A percentile compares a stretch with the other conserved stretches of the same genome.
phyloP scores from a whole-genome alignment of 2,113 vertebrate species.

The Apus apus region DNA sequence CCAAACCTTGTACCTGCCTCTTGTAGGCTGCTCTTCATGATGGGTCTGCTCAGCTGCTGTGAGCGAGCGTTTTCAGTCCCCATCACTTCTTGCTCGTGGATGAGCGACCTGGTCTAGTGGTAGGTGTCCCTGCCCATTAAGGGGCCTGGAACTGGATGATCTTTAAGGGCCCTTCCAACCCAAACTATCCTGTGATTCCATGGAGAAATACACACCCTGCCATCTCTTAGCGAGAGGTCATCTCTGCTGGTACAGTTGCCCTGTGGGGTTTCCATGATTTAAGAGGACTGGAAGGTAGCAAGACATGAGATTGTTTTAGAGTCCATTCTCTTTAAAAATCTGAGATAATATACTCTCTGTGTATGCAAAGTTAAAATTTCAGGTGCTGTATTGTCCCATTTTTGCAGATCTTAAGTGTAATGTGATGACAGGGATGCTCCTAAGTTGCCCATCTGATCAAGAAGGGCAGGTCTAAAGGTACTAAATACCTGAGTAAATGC shows the following conservation, averaged over 20 bases:
- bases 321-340: neutral
- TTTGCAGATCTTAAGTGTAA: neutral
- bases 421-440: neutral
- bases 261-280: accelerated
- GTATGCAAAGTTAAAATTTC: accelerated
- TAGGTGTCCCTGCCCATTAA: too few relatives aligned
- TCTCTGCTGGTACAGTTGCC: neutral
- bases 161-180: too few relatives aligned
- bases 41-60: neutral
- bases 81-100: neutral
- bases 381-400: accelerated
- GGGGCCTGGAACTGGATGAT: too few relatives aligned
- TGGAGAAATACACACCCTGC: neutral
- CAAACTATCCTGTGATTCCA: too few relatives aligned
- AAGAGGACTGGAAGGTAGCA: neutral
- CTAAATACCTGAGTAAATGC: neutral
- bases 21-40: neutral
- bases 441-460: neutral
- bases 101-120: too few relatives aligned
- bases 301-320: neutral
- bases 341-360: neutral
- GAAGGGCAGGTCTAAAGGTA: neutral
- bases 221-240: neutral
- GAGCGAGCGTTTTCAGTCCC: neutral
- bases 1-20: neutral